These are phyloP conservation scores for Chelon labrosus DNA, from an alignment of 2,797 vertebrate species.

Conservation along the genomic window DNA sequence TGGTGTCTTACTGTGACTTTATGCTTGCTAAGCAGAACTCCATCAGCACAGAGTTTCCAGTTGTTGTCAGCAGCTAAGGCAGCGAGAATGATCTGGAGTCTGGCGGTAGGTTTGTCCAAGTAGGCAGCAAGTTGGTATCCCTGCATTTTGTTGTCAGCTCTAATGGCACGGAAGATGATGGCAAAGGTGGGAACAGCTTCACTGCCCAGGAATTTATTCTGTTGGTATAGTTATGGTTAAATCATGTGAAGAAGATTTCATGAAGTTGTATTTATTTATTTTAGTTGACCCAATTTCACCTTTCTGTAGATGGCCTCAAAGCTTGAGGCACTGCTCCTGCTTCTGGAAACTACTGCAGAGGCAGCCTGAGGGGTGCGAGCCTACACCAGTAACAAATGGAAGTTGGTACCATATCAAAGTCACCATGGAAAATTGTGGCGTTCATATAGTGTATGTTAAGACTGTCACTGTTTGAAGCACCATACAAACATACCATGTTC, in stretches of 20 bases:
- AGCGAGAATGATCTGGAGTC: conserved; percentile 84
- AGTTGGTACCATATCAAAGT: not conserved
- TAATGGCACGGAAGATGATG: conserved; percentile 77
- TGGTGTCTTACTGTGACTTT: conserved; percentile 85
- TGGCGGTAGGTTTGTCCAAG: conserved; percentile 69
- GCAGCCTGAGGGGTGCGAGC: not conserved
- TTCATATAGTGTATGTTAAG: not conserved
- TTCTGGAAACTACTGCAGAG: conserved; percentile 63
- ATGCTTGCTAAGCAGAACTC: conserved; percentile 83
- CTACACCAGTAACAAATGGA: not conserved
- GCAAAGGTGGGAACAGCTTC: conserved; percentile 71
- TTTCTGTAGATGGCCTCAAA: conserved; percentile 75
- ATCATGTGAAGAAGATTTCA: not conserved
- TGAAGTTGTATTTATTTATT: not conserved
- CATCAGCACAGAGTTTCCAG: conserved; percentile 88
- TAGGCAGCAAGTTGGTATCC: conserved; percentile 85
- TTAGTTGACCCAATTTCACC: conserved; percentile 58
- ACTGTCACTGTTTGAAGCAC: not conserved
- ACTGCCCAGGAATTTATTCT: conserved; percentile 82
- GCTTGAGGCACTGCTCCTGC: conserved; percentile 74
- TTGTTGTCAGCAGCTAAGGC: conserved; percentile 82
- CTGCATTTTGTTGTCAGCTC: conserved; percentile 70
- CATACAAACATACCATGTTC: conserved; percentile 59
- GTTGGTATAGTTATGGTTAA: conserved; percentile 7
- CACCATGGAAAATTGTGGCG: not conserved